Base-by-base conservation (phyloP, 1,140 invertebrate genomes). In the Nephila pilipes region DNA sequence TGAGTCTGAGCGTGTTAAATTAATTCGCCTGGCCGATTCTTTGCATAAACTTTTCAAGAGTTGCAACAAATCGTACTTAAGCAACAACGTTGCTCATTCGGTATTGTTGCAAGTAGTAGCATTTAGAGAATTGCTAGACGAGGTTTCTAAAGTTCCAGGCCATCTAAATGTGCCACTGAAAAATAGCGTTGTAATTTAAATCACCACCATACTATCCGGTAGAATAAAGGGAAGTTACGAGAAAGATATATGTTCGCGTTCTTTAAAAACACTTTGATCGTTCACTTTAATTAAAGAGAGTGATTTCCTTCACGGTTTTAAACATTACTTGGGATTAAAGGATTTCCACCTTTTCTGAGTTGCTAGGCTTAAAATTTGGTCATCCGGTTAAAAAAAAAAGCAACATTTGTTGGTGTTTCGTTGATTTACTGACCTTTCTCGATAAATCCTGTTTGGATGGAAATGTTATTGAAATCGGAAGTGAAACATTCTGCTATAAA, bases 201-300 rank as follows among this genome's bases (percentile, higher is more conserved):
- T 46, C 36, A 80, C 16, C n/a, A 22, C 16, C 38, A 58, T 46
- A 3, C 54, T n/a, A 58, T 18, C 22, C 6, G 10, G 79, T 32
- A 22, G 38, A 65, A 69, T 58, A 69, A 69, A 46, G 32, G 54
- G 54, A 25, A 20, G 22, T 60, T 2, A 36, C 22, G 20, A 46
- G 60, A 20, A n/a, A 22, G 55, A 32, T 14, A 36, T 25, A 8
- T 36, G 54, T 79, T 55, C 54, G 18, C 10, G 16, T 38, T 25
- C 4, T 85, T 85, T 89, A 79, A 89, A 87, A 79, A 89, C 22
- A 22, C 69, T 89, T 89, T 89, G 69, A 89, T 79, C 65, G 69
- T 89, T 2, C n/a, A 18, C 18, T 75, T 3, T 36, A 36, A 75
- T 75, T 75, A 36, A 75, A 75, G 29, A 32, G 32, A 75, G 29